Conservation (phyloP, 2,113 vertebrate species). For the Hyla sarda region DNA sequence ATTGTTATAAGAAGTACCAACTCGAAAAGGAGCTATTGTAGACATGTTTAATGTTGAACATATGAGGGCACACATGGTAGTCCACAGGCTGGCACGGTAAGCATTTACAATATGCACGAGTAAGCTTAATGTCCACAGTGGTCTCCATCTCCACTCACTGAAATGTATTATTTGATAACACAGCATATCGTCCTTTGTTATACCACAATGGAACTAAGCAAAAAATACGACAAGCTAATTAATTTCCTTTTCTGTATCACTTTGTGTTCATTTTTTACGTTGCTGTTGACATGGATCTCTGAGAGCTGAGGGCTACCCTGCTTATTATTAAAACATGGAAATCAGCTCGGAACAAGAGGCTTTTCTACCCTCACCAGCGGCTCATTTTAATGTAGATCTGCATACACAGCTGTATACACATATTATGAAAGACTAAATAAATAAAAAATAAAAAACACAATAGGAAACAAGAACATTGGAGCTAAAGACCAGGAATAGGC, state of each 20-base stretch:
- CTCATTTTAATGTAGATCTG: neutral
- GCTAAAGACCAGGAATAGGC: neutral
- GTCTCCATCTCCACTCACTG: neutral
- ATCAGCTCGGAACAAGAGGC: slow-evolving; percentile 5
- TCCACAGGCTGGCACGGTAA: neutral
- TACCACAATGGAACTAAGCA: neutral
- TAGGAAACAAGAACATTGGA: neutral
- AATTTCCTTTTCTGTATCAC: slow-evolving; percentile 9
- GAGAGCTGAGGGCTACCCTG: slow-evolving; percentile 11
- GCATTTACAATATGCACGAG: neutral
- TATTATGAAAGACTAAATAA: too few relatives aligned
- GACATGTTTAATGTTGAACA: neutral
- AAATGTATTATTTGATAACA: neutral
- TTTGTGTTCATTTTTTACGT: neutral
- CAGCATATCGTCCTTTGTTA: neutral
- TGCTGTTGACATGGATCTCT: slow-evolving; percentile 23
- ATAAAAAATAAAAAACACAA: neutral
- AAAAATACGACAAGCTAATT: slow-evolving; percentile 32
- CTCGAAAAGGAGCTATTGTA: neutral
- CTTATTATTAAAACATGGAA: slow-evolving; percentile 45
- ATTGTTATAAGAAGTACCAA: neutral
- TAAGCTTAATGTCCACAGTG: neutral
- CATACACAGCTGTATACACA: neutral
- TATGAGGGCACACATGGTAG: neutral
- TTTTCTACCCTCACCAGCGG: neutral